phyloP scores from a whole-genome alignment of 2,113 vertebrate species.

The Spizaetus ornatus region DNA sequence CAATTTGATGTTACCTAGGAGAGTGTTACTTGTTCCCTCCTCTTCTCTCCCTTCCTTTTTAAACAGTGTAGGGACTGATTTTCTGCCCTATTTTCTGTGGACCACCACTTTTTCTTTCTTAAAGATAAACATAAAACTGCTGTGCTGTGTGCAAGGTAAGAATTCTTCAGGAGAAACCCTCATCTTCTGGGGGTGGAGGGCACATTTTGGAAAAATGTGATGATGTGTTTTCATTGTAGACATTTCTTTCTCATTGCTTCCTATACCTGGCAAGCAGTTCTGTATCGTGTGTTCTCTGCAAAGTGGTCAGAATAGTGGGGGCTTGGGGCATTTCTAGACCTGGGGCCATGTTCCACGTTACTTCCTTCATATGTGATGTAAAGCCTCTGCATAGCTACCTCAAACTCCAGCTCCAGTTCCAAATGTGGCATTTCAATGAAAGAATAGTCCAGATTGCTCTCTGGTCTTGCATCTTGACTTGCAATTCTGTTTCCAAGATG shows the following conservation, averaged over 20 bases:
- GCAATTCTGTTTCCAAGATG: neutral
- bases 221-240: neutral
- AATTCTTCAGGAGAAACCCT: neutral
- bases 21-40: neutral
- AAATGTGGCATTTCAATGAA: neutral
- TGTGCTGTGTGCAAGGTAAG: neutral
- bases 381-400: neutral
- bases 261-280: neutral
- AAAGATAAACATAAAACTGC: neutral
- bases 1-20: neutral
- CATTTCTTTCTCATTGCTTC: neutral
- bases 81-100: neutral
- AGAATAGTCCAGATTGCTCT: neutral
- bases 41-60: neutral
- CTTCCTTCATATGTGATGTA: neutral
- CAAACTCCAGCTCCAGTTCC: neutral
- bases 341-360: accelerated
- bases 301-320: neutral
- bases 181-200: neutral
- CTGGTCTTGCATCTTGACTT: neutral
- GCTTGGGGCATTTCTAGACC: neutral
- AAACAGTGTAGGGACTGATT: neutral
- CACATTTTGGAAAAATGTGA: neutral
- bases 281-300: neutral
- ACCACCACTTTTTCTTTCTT: neutral